Evolutionary conservation across 2,888 invertebrate genomes (phyloP).

Genomic region (Busseola fusca): DNA sequence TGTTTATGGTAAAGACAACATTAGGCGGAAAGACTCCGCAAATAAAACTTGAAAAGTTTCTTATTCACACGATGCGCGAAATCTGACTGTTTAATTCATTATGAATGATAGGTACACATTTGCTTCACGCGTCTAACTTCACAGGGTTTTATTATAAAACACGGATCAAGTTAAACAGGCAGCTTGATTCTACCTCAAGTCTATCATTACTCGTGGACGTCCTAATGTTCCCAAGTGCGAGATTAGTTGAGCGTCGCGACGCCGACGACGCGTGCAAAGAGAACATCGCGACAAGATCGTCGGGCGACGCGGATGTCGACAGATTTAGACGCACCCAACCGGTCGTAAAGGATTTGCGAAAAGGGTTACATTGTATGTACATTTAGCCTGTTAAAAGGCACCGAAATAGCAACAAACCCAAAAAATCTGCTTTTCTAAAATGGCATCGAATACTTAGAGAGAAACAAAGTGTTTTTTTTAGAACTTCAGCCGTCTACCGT

Average conservation of each 20-base stretch:
- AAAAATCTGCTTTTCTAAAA: background rate
- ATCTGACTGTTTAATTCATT: slow-evolving; percentile 10
- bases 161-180: slow-evolving; percentile 33
- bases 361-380: slow-evolving; percentile 55
- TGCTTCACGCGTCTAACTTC: slow-evolving; percentile 11
- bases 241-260: slow-evolving; percentile 62
- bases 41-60: slow-evolving; percentile 35
- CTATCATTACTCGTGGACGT: slow-evolving; percentile 54
- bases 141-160: slow-evolving; percentile 37
- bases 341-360: slow-evolving; percentile 67
- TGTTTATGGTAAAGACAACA: slow-evolving; percentile 55
- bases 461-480: background rate
- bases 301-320: slow-evolving; percentile 81
- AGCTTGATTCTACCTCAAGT: slow-evolving; percentile 44
- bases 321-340: slow-evolving; percentile 75
- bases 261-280: slow-evolving; percentile 68
- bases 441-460: background rate
- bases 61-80: slow-evolving; percentile 5
- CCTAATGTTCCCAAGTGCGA: slow-evolving; percentile 58
- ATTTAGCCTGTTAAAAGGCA: background rate
- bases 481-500: background rate
- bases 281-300: slow-evolving; percentile 62
- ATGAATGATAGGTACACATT: slow-evolving; percentile 17
- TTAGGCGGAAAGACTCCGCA: slow-evolving; percentile 30
- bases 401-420: background rate